Conservation (phyloP, 2,797 vertebrate genomes). For the Oophaga sylvatica region DNA sequence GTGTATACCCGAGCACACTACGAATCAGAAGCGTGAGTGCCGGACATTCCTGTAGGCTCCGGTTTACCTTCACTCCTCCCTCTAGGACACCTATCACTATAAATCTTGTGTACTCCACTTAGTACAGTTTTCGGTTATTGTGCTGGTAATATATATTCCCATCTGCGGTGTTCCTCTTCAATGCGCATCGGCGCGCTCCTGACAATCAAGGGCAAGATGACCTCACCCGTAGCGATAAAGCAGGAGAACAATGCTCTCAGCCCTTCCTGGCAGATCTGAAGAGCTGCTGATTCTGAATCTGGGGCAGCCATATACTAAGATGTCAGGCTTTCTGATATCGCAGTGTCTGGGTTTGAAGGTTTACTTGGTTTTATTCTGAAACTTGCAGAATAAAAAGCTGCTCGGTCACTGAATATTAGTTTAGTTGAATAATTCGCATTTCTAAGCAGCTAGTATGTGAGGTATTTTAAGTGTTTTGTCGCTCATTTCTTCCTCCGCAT, state of each 20-base stretch:
- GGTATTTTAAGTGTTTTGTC: neutral
- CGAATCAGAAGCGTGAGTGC: neutral
- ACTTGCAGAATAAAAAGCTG: neutral
- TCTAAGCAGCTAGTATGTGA: neutral
- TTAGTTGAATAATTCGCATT: neutral
- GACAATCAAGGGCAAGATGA: constrained; percentile 3
- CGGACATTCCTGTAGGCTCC: neutral
- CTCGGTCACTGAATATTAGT: neutral
- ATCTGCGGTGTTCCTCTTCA: constrained; percentile 13
- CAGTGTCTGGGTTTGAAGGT: neutral
- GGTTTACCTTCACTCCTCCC: neutral
- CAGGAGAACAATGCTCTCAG: neutral
- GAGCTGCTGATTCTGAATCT: neutral
- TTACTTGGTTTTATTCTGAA: neutral
- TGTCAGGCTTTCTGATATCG: neutral
- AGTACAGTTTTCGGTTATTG: no score
- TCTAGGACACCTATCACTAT: neutral
- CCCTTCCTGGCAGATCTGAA: neutral
- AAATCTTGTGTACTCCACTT: neutral
- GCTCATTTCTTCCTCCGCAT: neutral
- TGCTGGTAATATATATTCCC: neutral
- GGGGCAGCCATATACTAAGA: neutral
- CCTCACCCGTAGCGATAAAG: neutral
- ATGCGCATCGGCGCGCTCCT: neutral
- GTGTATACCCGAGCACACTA: no score